Evolutionary conservation across 2,113 vertebrate species (phyloP), one percentile per base, ranked within the genome.

Genomic region (Sorex fumeus): DNA sequence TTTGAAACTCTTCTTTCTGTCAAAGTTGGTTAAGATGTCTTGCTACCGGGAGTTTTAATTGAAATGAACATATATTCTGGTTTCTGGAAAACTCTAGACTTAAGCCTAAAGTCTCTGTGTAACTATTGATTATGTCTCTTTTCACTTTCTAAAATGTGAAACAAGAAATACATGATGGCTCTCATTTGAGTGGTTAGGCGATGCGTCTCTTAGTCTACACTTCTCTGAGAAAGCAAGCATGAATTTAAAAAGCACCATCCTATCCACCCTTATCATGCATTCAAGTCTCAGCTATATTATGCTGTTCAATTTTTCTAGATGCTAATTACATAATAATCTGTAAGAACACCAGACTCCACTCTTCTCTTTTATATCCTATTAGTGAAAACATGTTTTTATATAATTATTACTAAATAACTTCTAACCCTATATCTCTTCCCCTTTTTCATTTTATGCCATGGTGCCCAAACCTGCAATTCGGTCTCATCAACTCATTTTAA

Each of bases 1-100:
- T 91, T 77, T 87, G 10, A 96, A 93, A 70, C 11, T 84, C 43
- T 90, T 32, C 78, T 75, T 92, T 45, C 53, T 82, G 18, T 64
- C 62, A 75, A 67, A 18, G 25, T 45, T 69, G 36, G 53, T 87
- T 88, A 88, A 78, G 53, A 77, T 36, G 74, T 66, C 91, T 76
- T 81, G 30, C 43, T 71, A 43, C n/a, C 79, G 43, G 86, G 16
- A 67, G 85, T 88, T 86, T 90, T 88, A 90, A 94, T 40, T 47
- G 76, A 25, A 28, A 16, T 16, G 18, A 88, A 67, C 50, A 45
- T 45, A 40, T 28, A 71, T 62, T 66, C 10, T 15, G 18, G 6
- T 70, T 82, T 94, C 74, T 93, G 12, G 47, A 83, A 71, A 12
- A 67, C 67, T 71, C 53, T 45, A 91, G 45, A 18, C n/a, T 57